Base-by-base conservation (phyloP, 2,888 invertebrate genomes). In the Opisthograptis luteolata region DNA sequence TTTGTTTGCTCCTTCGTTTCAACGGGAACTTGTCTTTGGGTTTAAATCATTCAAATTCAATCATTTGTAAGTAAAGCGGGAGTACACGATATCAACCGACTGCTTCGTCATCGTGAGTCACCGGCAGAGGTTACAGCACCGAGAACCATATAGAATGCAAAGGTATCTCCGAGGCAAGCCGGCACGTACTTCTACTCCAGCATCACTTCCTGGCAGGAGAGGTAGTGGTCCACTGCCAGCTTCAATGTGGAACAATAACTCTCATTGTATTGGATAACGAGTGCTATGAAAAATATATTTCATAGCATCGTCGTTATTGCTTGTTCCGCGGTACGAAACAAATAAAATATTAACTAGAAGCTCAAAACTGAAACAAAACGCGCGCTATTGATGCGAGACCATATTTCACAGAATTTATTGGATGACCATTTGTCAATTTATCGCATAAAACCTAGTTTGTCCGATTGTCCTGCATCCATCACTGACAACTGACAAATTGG, bases 391-490 rank as follows among this genome's bases (percentile, higher is more conserved):
- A 32, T 15, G 31, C 30, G 40, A 14, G 15, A 12, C 13, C 7
- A 15, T 41, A 25, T 42, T 32, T 32, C 31, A 19, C 25, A 8
- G 25, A 34, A 27, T 14, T 35, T 35, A 36, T 44, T 10, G 14
- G 15, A 13, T 12, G 10, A 7, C 7, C 12, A 17, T 37, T 31
- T 22, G 31, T 45, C 31, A 31, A n/a, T 45, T 45, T 32, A 9
- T 31, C 19, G 25, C 31, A 24, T 31, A 24, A 20, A 24, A 44
- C 30, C 14, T 44, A 30, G 35, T 44, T 32, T 22, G 32, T 24
- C 14, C 10, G 30, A 15, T 31, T 20, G 31, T 36, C 14, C 17
- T 20, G 24, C 13, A 30, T 35, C 27, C 9, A 36, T 36, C 22
- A 31, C 12, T 10, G 35, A 25, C 27, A 15, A n/a, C 17, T 19